Evolutionary conservation across 2,113 vertebrate species (phyloP), one percentile per base, ranked within the genome.

Genomic region (Casuarius casuarius): DNA sequence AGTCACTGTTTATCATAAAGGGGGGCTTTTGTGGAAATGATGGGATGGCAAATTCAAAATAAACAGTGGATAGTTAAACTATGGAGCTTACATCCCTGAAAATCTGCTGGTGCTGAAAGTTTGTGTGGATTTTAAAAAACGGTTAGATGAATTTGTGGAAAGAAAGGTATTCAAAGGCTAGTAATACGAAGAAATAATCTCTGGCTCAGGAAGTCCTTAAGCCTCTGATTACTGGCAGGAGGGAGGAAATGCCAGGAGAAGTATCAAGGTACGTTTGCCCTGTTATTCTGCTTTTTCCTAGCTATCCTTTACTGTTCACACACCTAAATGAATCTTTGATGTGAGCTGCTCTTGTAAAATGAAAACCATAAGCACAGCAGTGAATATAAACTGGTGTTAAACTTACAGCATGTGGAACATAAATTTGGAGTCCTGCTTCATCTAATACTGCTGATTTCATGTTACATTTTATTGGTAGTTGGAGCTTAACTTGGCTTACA

Each of bases 61-160:
- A 83, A 92, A 63, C 52, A 79, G 21, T 18, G 17, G 40, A 38
- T 15, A 76, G 58, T 87, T 89, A 33, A 82, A 49, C 29, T 52
- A 79, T 3, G 2, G 61, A 70, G 38, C 19, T 72, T 89, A 49
- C 16, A 95, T 89, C 87, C 84, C 70, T 87, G 61, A 59, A 59
- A 59, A 59, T 59, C 56, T 59, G 56, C 56, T 33, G 29, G 17
- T 48, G 46, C 29, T 59, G 29, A 59, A 91, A 87, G 81, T 76
- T 92, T 85, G 70, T 62, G 71, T 79, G 74, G 85, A 83, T 94
- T 73, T 73, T 66, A 94, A 72, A 89, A 94, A 91, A 74, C 63
- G 89, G 76, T 94, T 90, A 79, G 63, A 74, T 88, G 67, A 95
- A 91, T 93, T 93, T 1, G 89, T 93, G 78, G 78, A 79, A 95